A percentile compares a stretch with the other conserved stretches of the same genome.
These are phyloP conservation scores for Cottoperca gobio DNA, from an alignment of 2,797 vertebrate genomes.

Conservation along the genomic window DNA sequence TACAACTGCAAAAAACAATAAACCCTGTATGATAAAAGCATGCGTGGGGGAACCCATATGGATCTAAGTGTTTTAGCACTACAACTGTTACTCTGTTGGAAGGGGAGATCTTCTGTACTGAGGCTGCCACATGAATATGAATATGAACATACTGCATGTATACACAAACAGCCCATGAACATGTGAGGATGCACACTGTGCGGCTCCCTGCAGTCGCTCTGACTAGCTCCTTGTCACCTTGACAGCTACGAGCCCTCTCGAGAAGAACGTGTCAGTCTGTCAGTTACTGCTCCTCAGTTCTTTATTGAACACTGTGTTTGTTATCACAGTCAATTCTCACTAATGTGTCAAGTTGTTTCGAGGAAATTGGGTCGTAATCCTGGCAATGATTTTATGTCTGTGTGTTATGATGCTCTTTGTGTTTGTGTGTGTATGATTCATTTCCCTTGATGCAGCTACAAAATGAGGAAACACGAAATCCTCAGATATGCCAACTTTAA, in stretches of 20 bases:
- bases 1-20: neutral
- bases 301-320: constrained; percentile 18
- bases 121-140: constrained; percentile 7
- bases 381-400: constrained; percentile 8
- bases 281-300: constrained; percentile 15
- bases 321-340: constrained; percentile 28
- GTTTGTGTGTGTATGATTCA: constrained; percentile 19
- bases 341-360: constrained; percentile 44
- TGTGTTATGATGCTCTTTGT: constrained; percentile 2
- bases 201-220: constrained; percentile 2
- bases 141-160: constrained; percentile 10
- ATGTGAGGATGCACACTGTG: constrained; percentile 20
- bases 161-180: constrained; percentile 19
- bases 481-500: constrained; percentile 13
- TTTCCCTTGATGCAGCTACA: constrained; percentile 13
- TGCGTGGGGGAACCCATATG: constrained; percentile 4
- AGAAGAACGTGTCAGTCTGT: constrained; percentile 31
- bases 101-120: neutral
- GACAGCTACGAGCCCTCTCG: constrained; percentile 29
- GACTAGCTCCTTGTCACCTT: constrained; percentile 16
- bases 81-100: constrained; percentile 7
- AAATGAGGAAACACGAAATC: constrained; percentile 22
- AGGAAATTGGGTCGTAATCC: constrained; percentile 36
- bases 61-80: constrained; percentile 8
- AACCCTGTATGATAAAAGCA: neutral